phyloP scores from a whole-genome alignment of 2,888 invertebrate genomes.

The Ametastegia equiseti region DNA sequence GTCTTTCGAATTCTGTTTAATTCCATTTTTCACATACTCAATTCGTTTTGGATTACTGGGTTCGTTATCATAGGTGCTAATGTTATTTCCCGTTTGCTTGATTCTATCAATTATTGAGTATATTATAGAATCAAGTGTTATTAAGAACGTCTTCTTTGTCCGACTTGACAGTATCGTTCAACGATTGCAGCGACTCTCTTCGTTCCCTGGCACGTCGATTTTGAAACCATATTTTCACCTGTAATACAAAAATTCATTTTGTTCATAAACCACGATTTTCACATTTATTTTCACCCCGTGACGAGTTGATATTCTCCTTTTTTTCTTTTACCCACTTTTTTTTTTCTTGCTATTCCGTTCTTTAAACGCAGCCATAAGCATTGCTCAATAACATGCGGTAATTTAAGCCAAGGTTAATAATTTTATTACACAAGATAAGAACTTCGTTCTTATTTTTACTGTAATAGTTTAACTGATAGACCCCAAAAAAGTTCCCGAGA shows the following conservation, averaged over 20 bases:
- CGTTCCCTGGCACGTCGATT: constrained; percentile 87
- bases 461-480: too few relatives aligned
- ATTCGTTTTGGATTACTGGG: too few relatives aligned
- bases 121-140: neutral
- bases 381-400: neutral
- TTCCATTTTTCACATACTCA: too few relatives aligned
- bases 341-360: neutral
- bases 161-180: neutral
- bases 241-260: constrained; percentile 47
- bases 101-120: constrained; percentile 41
- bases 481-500: too few relatives aligned
- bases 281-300: neutral
- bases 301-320: neutral
- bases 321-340: neutral
- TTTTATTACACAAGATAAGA: too few relatives aligned
- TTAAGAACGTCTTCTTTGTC: neutral
- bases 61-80: too few relatives aligned
- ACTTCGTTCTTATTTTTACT: too few relatives aligned
- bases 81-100: too few relatives aligned
- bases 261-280: neutral
- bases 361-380: too few relatives aligned
- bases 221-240: constrained; percentile 87
- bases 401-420: too few relatives aligned
- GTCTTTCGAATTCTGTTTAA: neutral
- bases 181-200: constrained; percentile 77